Base-by-base conservation (phyloP, 2,888 invertebrate species). In the Polylopha cassiicola region DNA sequence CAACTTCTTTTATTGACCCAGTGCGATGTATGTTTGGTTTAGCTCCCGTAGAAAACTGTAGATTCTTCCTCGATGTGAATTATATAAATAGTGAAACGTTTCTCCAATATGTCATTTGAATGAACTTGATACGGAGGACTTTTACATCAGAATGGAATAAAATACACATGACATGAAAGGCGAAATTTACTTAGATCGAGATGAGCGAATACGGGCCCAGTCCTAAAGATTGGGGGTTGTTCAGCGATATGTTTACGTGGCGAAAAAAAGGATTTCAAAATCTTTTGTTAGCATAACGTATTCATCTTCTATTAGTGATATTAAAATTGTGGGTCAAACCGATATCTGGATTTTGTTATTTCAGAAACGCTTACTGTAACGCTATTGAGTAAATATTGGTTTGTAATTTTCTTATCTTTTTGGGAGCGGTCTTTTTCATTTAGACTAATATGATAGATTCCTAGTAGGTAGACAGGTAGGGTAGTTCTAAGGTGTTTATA, bases 151-250 rank as follows among this genome's bases (percentile, higher is more conserved):
- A 74, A 77, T 77, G 61, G 63, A 76, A 74, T 77, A 77, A 80
- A 79, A 77, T 74, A 77, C 75, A 80, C 73, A 78, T 78, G 72
- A 79, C 73, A 78, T 78, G 72, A 80, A 81, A 76, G 76, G 64
- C 53, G 39, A 54, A 48, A 74, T 77, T 78, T 72, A 73, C 73
- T 76, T 69, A 71, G 73, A 75, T 72, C 72, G 26, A 72, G 65
- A 63, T 60, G 66, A 65, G 57, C 59, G 65, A 67, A 58, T 63
- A 54, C 52, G 53, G 63, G 61, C 65, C 67, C 65, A 70, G 73
- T 70, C 56, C 56, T 50, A 51, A 50, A 61, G 68, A 72, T 72
- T 72, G 69, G 65, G 58, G 61, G 62, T 60, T 51, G 47, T 54
- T 58, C 52, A 65, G 65, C 63, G 63, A 71, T 70, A 77, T 72